Conservation (phyloP, 1,140 invertebrate genomes). For the Rhysida immarginata region DNA sequence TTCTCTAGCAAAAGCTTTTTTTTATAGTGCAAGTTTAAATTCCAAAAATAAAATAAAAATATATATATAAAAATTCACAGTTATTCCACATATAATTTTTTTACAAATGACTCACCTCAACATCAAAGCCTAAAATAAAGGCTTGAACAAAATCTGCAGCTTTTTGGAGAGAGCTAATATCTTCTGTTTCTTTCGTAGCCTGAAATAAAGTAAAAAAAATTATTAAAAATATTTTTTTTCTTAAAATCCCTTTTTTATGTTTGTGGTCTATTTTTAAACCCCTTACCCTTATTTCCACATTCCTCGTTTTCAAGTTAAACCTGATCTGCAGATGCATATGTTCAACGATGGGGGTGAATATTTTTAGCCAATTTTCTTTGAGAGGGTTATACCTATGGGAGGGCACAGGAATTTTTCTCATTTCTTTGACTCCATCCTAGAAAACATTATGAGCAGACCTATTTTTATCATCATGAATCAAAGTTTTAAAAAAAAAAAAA, state of each 20-base stretch:
- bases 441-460: too few relatives aligned
- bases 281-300: conserved; percentile 61
- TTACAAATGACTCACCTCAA: too few relatives aligned
- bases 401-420: conserved; percentile 46
- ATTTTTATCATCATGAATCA: too few relatives aligned
- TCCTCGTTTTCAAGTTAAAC: conserved; percentile 81
- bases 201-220: conserved; percentile 15
- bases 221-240: background rate
- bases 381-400: conserved; percentile 72
- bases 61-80: too few relatives aligned
- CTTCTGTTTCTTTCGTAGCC: conserved; percentile 55
- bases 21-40: too few relatives aligned
- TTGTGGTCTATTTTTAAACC: too few relatives aligned
- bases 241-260: too few relatives aligned
- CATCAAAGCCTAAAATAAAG: conserved; percentile 90
- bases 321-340: conserved; percentile 85
- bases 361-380: conserved; percentile 94
- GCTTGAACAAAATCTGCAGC: conserved; percentile 96
- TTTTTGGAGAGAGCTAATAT: conserved; percentile 85
- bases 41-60: too few relatives aligned
- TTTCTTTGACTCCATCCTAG: conserved; percentile 25
- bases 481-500: too few relatives aligned
- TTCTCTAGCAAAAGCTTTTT: too few relatives aligned
- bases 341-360: conserved; percentile 90
- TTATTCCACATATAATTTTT: too few relatives aligned